Percentiles rank a stretch among this genome's conserved stretches.
Evolutionary conservation across 1,140 invertebrate species (phyloP).

Genomic region (Venustaconcha ellipsiformis): DNA sequence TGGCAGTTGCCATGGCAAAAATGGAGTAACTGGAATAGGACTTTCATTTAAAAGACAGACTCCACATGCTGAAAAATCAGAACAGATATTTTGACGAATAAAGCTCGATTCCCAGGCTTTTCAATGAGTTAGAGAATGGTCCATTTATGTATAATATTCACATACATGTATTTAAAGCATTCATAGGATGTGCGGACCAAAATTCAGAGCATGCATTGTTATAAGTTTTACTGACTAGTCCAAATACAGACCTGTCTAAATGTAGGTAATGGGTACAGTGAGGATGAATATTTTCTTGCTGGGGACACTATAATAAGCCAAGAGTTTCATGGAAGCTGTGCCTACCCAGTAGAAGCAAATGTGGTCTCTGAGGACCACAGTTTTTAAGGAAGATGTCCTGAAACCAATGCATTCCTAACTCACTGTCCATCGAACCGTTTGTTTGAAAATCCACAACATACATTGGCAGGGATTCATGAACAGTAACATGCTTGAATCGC

Average conservation of each 20-base stretch:
- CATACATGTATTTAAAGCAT: not conserved
- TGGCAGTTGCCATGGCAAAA: too few relatives aligned
- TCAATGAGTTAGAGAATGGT: constrained; percentile 25
- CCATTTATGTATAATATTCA: constrained; percentile 22
- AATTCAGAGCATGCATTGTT: constrained; percentile 27
- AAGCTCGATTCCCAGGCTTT: constrained; percentile 27
- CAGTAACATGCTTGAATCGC: not conserved
- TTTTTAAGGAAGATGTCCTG: constrained; percentile 33
- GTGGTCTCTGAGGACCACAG: constrained; percentile 32
- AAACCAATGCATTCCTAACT: constrained; percentile 33
- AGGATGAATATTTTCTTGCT: constrained; percentile 21
- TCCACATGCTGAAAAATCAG: too few relatives aligned
- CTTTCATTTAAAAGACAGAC: too few relatives aligned
- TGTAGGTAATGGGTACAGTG: constrained; percentile 33
- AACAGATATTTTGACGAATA: not conserved
- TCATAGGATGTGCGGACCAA: constrained; percentile 17
- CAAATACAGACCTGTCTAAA: constrained; percentile 32
- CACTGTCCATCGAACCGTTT: constrained; percentile 20
- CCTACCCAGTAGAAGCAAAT: constrained; percentile 39
- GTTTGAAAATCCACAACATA: not conserved
- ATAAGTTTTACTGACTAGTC: constrained; percentile 15
- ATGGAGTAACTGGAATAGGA: too few relatives aligned
- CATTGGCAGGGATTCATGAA: not conserved
- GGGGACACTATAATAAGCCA: constrained; percentile 27
- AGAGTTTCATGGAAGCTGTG: constrained; percentile 36